Conservation (phyloP, 2,797 vertebrate species). For the Artibeus lituratus region DNA sequence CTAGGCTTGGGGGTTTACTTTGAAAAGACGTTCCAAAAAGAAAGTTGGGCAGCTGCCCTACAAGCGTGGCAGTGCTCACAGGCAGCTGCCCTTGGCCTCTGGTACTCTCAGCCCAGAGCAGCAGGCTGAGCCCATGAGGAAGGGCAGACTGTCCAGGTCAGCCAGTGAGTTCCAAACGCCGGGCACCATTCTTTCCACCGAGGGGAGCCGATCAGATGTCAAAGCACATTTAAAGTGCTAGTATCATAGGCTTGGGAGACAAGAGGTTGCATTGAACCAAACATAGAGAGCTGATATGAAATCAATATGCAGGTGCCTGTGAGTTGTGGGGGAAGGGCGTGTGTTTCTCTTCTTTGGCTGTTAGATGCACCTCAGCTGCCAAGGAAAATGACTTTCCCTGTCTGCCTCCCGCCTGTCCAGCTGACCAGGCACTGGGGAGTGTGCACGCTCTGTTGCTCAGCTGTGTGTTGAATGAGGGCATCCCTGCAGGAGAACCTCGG, state of each 20-base stretch:
- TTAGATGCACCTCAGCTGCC: constrained; percentile 45
- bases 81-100: not conserved
- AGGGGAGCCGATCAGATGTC: not conserved
- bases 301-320: constrained; percentile 49
- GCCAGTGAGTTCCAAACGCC: not conserved
- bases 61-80: not conserved
- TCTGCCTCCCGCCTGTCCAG: not conserved
- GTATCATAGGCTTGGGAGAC: constrained; percentile 18
- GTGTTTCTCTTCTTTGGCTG: constrained; percentile 53
- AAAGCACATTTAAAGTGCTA: not conserved
- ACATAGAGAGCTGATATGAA: not conserved
- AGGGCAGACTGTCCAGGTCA: not conserved
- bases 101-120: not conserved
- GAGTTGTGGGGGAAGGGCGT: constrained; percentile 36
- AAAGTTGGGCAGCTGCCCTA: not conserved
- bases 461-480: not conserved
- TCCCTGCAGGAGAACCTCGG: not conserved
- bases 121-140: not conserved
- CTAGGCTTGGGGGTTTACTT: not conserved
- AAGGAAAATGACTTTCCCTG: constrained; percentile 46
- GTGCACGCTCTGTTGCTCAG: not conserved
- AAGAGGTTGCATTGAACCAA: constrained; percentile 47
- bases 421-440: constrained; percentile 20
- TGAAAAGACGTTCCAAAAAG: not conserved
- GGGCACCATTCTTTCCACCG: not conserved